Evolutionary conservation across 2,113 vertebrate genomes (phyloP), one percentile per base, ranked within the genome.

Genomic region (Chrysochloris asiatica): DNA sequence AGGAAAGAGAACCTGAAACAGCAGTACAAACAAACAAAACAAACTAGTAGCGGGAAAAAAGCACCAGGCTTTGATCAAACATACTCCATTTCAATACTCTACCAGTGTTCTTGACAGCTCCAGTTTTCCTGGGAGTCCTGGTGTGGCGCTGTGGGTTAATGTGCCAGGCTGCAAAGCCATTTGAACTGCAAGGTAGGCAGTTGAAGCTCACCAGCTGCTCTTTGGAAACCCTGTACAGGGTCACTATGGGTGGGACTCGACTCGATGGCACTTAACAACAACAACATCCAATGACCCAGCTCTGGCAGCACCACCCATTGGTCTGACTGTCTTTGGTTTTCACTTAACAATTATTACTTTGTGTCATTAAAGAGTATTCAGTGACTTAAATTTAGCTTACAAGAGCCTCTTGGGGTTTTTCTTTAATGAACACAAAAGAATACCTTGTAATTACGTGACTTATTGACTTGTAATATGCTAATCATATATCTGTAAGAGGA

Each of bases 1-100:
- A 94, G 83, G 82, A 94, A 94, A 59, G 84, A 92, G 81, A 86
- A 95, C 92, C 48, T 84, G 45, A 90, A 93, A 93, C 92, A 93
- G 92, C 30, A 94, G 87, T 80, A 87, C 87, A 95, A 93, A 91
- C 69, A 85, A 86, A 90, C 79, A 80, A 90, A 95, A 91, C 45
- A 48, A 87, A 71, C 26, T 69, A 72, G 54, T 72, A 71, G 77
- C 73, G 56, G 65, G 24, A 3, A 61, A 73, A 94, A 89, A 75
- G 71, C 80, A 48, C 50, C 72, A 52, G 61, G 48, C 65, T 59
- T 89, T 86, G 6, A n/a, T n/a, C n/a, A n/a, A n/a, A n/a, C n/a
- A n/a, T 4, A 38, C 22, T 50, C 28, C 24, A 6, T 56, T n/a
- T 65, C 21, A 54, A 50, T 41, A 75, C 22, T 90, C 61, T 59